Evolutionary conservation across 2,797 vertebrate genomes (phyloP), one percentile per base, ranked within the genome.

Genomic region (Alectoris magna): DNA sequence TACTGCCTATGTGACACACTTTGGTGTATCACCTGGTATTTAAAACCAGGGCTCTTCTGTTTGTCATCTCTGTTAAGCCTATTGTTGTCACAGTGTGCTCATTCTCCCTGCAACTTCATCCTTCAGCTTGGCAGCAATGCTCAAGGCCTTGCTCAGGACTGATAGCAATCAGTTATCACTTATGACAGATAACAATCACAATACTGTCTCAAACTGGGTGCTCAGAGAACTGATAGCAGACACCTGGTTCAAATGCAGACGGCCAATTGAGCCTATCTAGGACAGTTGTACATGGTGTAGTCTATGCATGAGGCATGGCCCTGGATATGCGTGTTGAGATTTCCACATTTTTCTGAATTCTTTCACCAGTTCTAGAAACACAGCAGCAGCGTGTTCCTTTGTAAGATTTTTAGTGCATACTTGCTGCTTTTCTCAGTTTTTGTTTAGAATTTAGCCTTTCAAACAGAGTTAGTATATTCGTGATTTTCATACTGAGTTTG

Each of bases 1-100:
- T 1, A 0, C 16, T 80, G 16, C 24, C 11, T 4, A 6, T 21
- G 7, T 26, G 19, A 11, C 3, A 11, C 0, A 1, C 1, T 8
- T 58, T 9, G 3, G 7, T 41, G 7, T 53, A 23, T 68, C 10
- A 4, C 15, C 1, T 3, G 9, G 2, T 51, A 5, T 44, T 66
- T 55, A 38, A 19, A 64, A 27, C 9, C 6, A 14, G 15, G 15
- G 4, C 1, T 4, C 23, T 70, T 69, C 23, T 18, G 4, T 74
- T 29, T 15, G 17, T 70, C 46, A 55, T 51, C 29, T 22, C 31
- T 82, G 18, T 17, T 46, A 41, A 71, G 41, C 5, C 3, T 10
- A 31, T 11, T 11, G 5, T 38, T 58, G 21, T 29, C 9, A n/a
- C 31, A 56, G 55, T n/a, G 31, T 56, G 55, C 55, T 56, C 53